Evolutionary conservation across 2,888 invertebrate species (phyloP), one percentile per base, ranked within the genome.

Genomic region (Macropis europaea): DNA sequence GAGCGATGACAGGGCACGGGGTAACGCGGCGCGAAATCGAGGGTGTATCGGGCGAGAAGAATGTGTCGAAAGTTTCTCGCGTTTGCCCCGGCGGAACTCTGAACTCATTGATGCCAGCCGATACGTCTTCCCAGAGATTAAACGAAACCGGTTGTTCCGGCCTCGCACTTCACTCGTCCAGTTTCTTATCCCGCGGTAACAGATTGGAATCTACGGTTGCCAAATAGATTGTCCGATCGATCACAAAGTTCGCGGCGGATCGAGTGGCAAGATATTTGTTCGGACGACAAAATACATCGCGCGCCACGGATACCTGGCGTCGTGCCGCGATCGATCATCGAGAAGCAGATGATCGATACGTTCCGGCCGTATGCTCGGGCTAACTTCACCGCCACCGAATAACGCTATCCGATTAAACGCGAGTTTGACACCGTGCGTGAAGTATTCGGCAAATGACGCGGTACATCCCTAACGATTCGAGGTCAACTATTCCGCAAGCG

Each of bases 181-280:
- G 68, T 70, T 61, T 75, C 70, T 63, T 64, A 63, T 43, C 60
- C 53, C 69, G 56, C 45, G 79, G 76, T 79, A 80, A 80, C 79
- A 80, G 81, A 81, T 78, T 75, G 80, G 76, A 73, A 78, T 56
- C 76, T 45, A 64, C 79, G 68, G 67, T 69, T 78, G 72, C 79
- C 70, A 70, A 81, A 80, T 80, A 75, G 79, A 80, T 80, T 73
- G 82, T 81, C 60, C 80, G 73, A 80, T 80, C 80, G 80, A 80
- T 80, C 80, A 80, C 68, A 57, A 80, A 80, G 73, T 80, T 80
- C 73, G 67, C 76, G 67, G 66, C 62, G 75, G 75, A 81, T 79
- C 79, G 76, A 81, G 75, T 70, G 73, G 70, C 81, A 66, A 73
- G 81, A 81, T 81, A 78, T 80, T 80, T 81, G 75, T 78, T 64